phyloP scores from a whole-genome alignment of 2,888 invertebrate genomes.

The Scaptomyza parva region DNA sequence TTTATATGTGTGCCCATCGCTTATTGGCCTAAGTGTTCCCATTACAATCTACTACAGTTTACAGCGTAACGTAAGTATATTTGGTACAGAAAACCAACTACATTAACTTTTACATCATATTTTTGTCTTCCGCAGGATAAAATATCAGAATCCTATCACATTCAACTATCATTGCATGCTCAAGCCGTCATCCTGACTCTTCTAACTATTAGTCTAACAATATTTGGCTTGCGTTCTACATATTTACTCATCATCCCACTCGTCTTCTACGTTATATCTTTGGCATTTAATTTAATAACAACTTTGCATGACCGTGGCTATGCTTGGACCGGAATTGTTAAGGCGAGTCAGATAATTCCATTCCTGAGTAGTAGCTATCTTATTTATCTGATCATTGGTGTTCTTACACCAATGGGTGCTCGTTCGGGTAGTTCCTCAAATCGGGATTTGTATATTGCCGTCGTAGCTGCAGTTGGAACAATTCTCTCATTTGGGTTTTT shows the following conservation, averaged over 20 bases:
- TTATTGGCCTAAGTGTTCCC: slow-evolving; percentile 79
- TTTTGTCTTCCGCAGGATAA: slow-evolving; percentile 58
- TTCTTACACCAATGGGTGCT: slow-evolving; percentile 87
- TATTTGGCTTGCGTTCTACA: slow-evolving; percentile 69
- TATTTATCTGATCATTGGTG: slow-evolving; percentile 84
- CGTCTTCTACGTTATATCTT: slow-evolving; percentile 75
- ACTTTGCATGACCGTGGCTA: slow-evolving; percentile 74
- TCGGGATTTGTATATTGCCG: slow-evolving; percentile 86
- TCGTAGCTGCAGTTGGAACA: slow-evolving; percentile 80
- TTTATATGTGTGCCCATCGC: slow-evolving; percentile 79
- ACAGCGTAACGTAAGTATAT: slow-evolving; percentile 68
- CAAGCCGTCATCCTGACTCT: slow-evolving; percentile 76
- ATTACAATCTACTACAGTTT: slow-evolving; percentile 72
- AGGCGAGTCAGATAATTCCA: slow-evolving; percentile 84
- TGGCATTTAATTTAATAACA: slow-evolving; percentile 75
- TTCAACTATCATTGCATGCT: slow-evolving; percentile 80
- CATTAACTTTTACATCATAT: no score
- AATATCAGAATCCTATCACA: slow-evolving; percentile 61
- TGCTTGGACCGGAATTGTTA: slow-evolving; percentile 74
- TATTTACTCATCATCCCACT: slow-evolving; percentile 77
- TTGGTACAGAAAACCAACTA: no score
- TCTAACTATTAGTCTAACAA: slow-evolving; percentile 62
- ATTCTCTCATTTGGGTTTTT: slow-evolving; percentile 81
- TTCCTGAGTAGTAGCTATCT: slow-evolving; percentile 85
- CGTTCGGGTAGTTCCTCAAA: slow-evolving; percentile 83